These are phyloP conservation scores for Drosophila rubida DNA, from an alignment of 2,888 invertebrate species.

Conservation along the genomic window DNA sequence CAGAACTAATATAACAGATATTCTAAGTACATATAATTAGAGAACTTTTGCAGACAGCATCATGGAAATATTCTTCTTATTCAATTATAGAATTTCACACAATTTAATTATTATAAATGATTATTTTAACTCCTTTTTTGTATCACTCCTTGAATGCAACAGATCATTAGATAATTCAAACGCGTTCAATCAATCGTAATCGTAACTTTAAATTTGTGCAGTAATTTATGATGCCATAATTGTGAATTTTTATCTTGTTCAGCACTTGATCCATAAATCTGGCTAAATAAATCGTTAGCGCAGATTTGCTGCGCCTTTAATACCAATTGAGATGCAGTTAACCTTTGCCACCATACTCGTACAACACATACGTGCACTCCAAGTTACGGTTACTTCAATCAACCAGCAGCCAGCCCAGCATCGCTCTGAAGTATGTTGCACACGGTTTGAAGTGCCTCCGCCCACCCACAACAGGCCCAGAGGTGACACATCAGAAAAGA, in stretches of 20 bases:
- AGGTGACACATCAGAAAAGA: slow-evolving; percentile 59
- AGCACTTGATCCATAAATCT: slow-evolving; percentile 1
- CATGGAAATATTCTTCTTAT: neutral
- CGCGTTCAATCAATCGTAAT: neutral
- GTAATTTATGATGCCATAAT: neutral
- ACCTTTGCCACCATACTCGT: slow-evolving; percentile 20
- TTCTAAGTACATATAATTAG: neutral
- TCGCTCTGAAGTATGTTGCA: slow-evolving; percentile 11
- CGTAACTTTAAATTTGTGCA: neutral
- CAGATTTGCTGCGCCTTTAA: slow-evolving; percentile 11
- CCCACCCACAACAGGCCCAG: slow-evolving; percentile 45
- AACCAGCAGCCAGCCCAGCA: neutral
- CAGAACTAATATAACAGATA: neutral
- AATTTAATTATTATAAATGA: no score
- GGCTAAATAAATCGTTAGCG: slow-evolving; percentile 18
- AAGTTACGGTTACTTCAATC: slow-evolving; percentile 37
- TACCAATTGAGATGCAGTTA: slow-evolving; percentile 29
- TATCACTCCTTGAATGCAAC: no score
- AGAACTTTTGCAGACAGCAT: neutral
- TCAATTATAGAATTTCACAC: no score
- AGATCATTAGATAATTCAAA: neutral
- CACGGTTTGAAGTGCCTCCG: slow-evolving; percentile 44
- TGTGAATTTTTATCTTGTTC: neutral
- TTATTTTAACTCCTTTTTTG: no score
- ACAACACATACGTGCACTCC: slow-evolving; percentile 3